These are phyloP conservation scores for Erpornis zantholeuca DNA, from an alignment of 2,113 vertebrate genomes.

Conservation along the genomic window DNA sequence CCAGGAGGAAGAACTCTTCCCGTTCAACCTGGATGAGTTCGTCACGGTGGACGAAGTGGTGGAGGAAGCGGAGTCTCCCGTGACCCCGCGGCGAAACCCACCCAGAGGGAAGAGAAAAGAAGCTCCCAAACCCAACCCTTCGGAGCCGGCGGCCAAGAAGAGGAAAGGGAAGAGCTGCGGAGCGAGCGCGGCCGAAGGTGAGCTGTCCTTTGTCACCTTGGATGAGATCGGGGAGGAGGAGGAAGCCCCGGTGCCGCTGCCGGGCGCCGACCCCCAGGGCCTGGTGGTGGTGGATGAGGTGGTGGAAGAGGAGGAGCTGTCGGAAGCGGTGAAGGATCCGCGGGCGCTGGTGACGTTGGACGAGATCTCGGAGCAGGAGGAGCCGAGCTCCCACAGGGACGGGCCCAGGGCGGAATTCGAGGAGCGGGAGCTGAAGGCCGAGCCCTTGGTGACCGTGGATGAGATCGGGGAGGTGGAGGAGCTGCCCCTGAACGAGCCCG, in stretches of 20 bases:
- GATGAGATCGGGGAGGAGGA: constrained; percentile 89
- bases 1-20: constrained; percentile 72
- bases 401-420: background rate
- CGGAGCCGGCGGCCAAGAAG: constrained; percentile 41
- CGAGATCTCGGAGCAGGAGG: constrained; percentile 78
- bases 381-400: constrained; percentile 19
- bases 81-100: constrained; percentile 2
- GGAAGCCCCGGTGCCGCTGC: constrained; percentile 51
- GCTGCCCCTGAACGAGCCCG: constrained; percentile 52
- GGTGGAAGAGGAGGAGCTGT: constrained; percentile 77
- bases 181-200: background rate
- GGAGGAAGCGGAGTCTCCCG: constrained; percentile 67
- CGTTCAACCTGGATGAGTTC: constrained; percentile 86
- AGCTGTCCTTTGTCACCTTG: constrained; percentile 77
- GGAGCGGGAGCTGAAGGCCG: constrained; percentile 63
- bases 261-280: constrained; percentile 7
- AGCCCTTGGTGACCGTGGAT: constrained; percentile 74
- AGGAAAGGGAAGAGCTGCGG: constrained; percentile 44
- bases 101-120: constrained; percentile 70
- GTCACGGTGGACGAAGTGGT: constrained; percentile 88
- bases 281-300: constrained; percentile 80
- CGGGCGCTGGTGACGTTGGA: constrained; percentile 78
- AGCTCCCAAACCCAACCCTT: background rate
- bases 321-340: constrained; percentile 53
- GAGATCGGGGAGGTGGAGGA: constrained; percentile 79